Evolutionary conservation across 2,797 vertebrate species (phyloP), one percentile per base, ranked within the genome.

Genomic region (Borostomias antarcticus): DNA sequence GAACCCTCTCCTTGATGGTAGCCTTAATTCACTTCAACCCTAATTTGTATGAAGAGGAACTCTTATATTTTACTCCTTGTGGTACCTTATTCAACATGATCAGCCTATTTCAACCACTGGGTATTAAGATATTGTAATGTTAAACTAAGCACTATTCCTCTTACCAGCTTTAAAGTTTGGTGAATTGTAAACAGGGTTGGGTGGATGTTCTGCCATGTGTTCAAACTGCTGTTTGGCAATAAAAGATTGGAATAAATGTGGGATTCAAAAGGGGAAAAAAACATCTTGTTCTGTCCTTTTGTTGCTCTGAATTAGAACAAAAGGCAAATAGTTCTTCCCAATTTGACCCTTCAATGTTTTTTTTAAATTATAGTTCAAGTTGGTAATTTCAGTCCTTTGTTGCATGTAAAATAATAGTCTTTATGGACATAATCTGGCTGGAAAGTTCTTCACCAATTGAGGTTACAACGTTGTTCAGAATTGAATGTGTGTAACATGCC

Each of bases 11-110:
- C 23, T 19, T 51, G 63, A 58, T 51, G 65, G 53, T 76, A 78
- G 79, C 74, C 83, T 80, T 28, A 63, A 69, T 56, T 65, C 33
- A 50, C 19, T 19, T 17, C 21, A 43, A 5, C 33, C 43, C 33
- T 64, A 29, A 67, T 51, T 52, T 50, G 53, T 26, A 17, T 58
- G 43, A 2, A 37, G 17, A 65, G 33, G 29, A 21, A 25, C 13
- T 7, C 5, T 50, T 1, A 37, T 52, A 72, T 71, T 74, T 2
- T 66, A 60, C 21, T 51, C 29, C 9, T 51, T 51, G 10, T 51
- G 48, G 21, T 23, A 25, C 48, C 48, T 25, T 51, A 25, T 25
- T 8, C 2, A 11, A n/a, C 10, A 11, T 51, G 8, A 10, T 45
- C 40, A n/a, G 40, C 40, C 48, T 25, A 51, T 51, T 11, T 51